Base-by-base conservation (phyloP, 2,113 vertebrate genomes). In the Oryzias javanicus region DNA sequence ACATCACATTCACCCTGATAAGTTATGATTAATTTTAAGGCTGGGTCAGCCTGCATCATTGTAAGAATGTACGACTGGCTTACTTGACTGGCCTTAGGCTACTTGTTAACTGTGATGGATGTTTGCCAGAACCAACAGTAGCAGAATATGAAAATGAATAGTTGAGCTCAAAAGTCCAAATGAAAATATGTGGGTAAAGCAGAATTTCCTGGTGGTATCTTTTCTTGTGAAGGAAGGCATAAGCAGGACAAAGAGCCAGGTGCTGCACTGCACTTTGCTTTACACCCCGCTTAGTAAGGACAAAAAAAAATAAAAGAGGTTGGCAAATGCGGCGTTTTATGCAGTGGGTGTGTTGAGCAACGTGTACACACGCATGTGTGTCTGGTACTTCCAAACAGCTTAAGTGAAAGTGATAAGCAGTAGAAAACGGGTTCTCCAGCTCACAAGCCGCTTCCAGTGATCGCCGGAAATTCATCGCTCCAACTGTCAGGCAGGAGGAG, bases 331-430 rank as follows among this genome's bases (percentile, higher is more conserved):
- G 56, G 52, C 19, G 14, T 64, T 66, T 62, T 68, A 68, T 42
- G 17, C 60, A 51, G 58, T 73, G 67, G 53, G 42, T n/a, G 58
- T 40, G 45, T 48, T 14, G 57, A 48, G 57, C 22, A 63, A 49
- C 44, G 55, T 57, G 64, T 20, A 61, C 58, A 66, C 59, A 65
- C 49, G 71, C 44, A 49, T 56, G 62, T 58, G 63, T 80, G 81
- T 77, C 81, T 72, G 56, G 64, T 78, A 80, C 71, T 79, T 61
- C 55, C 3, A 66, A 73, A 76, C 56, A 65, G 67, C 78, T 83
- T 85, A 86, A 87, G 77, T 85, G 76, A 88, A 89, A 87, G 74
- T 83, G 80, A 87, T 84, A 84, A 88, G 79, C 78, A 76, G 77
- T 8, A 70, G 74, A 75, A 79, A 72, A 61, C 1, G 76, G 48